Conservation (phyloP, 92 coral and sea anemone species). For the Hydrozoanthus gracilis region DNA sequence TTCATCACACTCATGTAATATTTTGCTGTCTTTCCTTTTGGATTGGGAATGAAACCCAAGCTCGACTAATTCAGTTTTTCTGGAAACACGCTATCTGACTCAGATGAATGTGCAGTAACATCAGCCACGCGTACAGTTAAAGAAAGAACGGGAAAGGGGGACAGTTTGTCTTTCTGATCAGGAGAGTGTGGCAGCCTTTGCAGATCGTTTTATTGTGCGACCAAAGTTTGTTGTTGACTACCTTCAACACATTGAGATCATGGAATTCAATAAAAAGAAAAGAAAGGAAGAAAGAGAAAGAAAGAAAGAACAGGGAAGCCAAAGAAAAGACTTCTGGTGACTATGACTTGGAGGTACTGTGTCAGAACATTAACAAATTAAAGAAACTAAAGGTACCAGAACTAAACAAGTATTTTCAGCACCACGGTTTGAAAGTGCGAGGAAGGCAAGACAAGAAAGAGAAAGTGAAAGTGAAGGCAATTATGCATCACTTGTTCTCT, state of each 20-base stretch:
- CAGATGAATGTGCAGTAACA: slow-evolving; percentile 21
- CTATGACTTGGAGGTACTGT: slow-evolving; percentile 15
- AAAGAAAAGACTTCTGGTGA: slow-evolving; percentile 26
- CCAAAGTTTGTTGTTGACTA: slow-evolving; percentile 27
- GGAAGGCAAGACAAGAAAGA: slow-evolving; percentile 23
- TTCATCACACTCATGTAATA: slow-evolving; percentile 21
- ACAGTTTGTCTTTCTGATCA: slow-evolving; percentile 16
- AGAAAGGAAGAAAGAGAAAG: slow-evolving; percentile 3
- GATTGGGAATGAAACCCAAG: slow-evolving; percentile 1
- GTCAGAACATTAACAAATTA: slow-evolving; percentile 5
- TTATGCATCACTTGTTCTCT: slow-evolving; percentile 20
- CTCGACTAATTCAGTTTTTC: slow-evolving; percentile 7
- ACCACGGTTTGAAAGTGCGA: slow-evolving; percentile 9
- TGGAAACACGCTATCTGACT: slow-evolving; percentile 19
- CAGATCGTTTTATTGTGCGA: slow-evolving; percentile 30
- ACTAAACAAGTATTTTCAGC: slow-evolving; percentile 11
- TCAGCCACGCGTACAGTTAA: slow-evolving; percentile 42
- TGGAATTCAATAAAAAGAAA: background rate
- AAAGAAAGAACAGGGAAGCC: slow-evolving; percentile 20
- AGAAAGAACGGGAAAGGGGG: slow-evolving; percentile 20
- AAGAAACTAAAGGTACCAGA: slow-evolving; percentile 1
- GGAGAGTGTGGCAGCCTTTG: slow-evolving; percentile 29
- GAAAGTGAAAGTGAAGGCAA: slow-evolving; percentile 23
- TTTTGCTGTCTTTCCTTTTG: slow-evolving; percentile 8
- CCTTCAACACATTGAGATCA: slow-evolving; percentile 14